phyloP scores from a whole-genome alignment of 2,113 vertebrate genomes.

The Solea senegalensis region DNA sequence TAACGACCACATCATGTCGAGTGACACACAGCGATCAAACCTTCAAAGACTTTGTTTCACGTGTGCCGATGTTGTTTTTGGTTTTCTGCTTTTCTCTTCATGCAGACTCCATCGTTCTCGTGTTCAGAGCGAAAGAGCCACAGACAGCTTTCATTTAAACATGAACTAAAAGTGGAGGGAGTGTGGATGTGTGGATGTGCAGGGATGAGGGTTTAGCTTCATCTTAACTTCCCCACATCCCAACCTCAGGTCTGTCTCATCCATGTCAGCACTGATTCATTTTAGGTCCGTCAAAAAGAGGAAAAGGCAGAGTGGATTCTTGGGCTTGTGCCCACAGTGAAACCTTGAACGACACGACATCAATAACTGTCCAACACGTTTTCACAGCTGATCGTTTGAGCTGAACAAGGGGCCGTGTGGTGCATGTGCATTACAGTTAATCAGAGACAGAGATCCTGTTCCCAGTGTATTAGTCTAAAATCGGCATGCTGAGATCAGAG shows the following conservation, averaged over 20 bases:
- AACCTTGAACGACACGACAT: constrained; percentile 39
- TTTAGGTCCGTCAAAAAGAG: constrained; percentile 30
- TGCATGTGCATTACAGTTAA: background rate
- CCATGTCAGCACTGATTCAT: constrained; percentile 53
- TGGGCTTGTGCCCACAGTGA: constrained; percentile 28
- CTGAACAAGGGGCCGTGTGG: constrained; percentile 6
- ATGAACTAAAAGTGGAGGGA: constrained; percentile 19
- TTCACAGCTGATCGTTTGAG: constrained; percentile 36
- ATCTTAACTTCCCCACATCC: constrained; percentile 13
- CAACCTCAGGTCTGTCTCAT: constrained; percentile 2
- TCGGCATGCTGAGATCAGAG: no score
- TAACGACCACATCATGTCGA: background rate
- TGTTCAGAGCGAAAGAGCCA: constrained; percentile 35
- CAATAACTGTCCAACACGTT: constrained; percentile 62
- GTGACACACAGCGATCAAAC: background rate
- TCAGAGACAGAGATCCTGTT: no score
- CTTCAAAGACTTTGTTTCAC: constrained; percentile 19
- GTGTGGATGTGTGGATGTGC: background rate
- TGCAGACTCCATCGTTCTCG: constrained; percentile 10
- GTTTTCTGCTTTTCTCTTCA: constrained; percentile 2
- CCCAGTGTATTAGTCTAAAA: no score
- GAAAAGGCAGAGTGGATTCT: constrained; percentile 43
- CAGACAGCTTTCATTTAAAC: constrained; percentile 18
- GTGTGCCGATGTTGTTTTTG: constrained; percentile 3
- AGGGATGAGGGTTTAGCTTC: constrained; percentile 39